Conservation (phyloP, 1,140 invertebrate species). For the Tetragnatha versicolor region DNA sequence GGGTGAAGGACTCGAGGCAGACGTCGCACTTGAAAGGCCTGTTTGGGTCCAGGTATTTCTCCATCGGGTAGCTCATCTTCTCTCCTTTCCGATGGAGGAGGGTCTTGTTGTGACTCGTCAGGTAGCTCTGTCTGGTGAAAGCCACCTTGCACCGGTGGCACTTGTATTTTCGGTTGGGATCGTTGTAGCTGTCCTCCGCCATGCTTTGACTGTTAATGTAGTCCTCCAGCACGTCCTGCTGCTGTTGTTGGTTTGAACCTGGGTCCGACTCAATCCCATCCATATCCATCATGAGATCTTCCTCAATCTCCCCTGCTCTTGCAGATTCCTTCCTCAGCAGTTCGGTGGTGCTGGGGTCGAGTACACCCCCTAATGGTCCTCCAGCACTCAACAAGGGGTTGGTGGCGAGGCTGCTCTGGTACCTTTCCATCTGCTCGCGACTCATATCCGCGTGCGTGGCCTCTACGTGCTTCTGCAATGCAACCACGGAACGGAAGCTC, state of each 20-base stretch:
- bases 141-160: conserved; percentile 93
- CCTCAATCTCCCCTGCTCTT: conserved; percentile 46
- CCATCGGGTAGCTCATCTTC: conserved; percentile 89
- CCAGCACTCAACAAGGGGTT: conserved; percentile 76
- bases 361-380: conserved; percentile 64
- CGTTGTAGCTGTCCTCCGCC: conserved; percentile 90
- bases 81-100: conserved; percentile 88
- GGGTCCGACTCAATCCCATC: conserved; percentile 47
- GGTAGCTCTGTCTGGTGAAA: conserved; percentile 88
- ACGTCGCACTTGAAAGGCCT: conserved; percentile 95
- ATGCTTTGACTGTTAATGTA: conserved; percentile 88
- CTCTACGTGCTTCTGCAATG: conserved; percentile 91
- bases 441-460: conserved; percentile 81
- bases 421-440: conserved; percentile 80
- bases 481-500: conserved; percentile 86
- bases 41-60: conserved; percentile 93
- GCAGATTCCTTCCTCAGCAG: conserved; percentile 60
- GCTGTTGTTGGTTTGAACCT: conserved; percentile 51
- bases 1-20: conserved; percentile 96
- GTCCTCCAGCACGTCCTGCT: conserved; percentile 80
- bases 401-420: conserved; percentile 79
- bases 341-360: conserved; percentile 60
- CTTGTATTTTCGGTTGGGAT: conserved; percentile 89
- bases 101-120: conserved; percentile 92
- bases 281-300: conserved; percentile 45